Base-by-base conservation (phyloP, 2,888 invertebrate genomes). In the Ditula angustiorana region DNA sequence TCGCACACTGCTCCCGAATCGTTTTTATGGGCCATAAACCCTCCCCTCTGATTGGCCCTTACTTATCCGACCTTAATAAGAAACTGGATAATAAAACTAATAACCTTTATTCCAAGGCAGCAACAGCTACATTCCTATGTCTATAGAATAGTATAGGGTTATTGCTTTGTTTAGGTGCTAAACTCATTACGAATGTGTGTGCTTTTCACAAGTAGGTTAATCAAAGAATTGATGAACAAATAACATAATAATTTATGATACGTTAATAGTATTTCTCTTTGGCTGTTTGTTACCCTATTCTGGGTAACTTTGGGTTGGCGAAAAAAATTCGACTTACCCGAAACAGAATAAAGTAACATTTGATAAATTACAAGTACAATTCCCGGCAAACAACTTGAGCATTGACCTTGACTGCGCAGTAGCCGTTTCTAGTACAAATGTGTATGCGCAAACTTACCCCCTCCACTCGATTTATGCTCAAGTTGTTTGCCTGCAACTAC, bases 11-110 rank as follows among this genome's bases (percentile, higher is more conserved):
- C 63, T 58, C 24, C 57, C 44, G 52, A 63, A 58, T 5, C 52
- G 33, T 52, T 57, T 63, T 58, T 63, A 63, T 63, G 19, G 63
- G 16, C 57, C 57, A 63, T 63, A 63, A 63, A 63, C 26, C 21
- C 19, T 50, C 19, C 23, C 57, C 57, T 21, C 52, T 63, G 63
- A 63, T 63, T 63, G 63, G 63, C 50, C 57, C 57, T 58, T 26
- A 63, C 57, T 52, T 63, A 52, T 33, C 44, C 57, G 5, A 33
- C 33, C 62, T 30, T 57, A 58, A 63, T 63, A 63, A 58, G 62
- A 37, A 30, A 19, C 24, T 16, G 10, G n/a, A 21, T 26, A 33
- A n/a, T 33, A 53, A n/a, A 35, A 8, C 19, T 23, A 19, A 41
- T 41, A 26, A 46, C 44, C 57, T 58, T 63, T 58, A 50, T 52